Evolutionary conservation across 2,113 vertebrate genomes (phyloP).

Genomic region (Cyanistes caeruleus): DNA sequence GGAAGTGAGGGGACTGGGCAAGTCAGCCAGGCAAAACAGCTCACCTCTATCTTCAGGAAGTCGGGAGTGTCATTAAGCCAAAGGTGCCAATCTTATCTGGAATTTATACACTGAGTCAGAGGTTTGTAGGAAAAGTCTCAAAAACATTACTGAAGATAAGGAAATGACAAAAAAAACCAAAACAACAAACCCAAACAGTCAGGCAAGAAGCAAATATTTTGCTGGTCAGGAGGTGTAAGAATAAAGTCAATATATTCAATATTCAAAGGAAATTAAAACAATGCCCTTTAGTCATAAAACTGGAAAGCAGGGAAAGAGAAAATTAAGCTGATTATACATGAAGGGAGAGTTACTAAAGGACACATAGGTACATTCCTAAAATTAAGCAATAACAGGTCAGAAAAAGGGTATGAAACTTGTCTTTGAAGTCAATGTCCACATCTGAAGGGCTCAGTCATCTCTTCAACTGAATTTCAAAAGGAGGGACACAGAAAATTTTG

Average conservation of each 20-base stretch:
- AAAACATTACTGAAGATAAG: neutral
- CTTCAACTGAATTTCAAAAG: neutral
- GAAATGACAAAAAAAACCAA: neutral
- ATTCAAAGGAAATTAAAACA: constrained; percentile 4
- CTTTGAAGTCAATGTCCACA: neutral
- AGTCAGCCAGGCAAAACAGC: neutral
- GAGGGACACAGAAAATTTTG: neutral
- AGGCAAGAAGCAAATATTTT: neutral
- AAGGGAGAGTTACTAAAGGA: neutral
- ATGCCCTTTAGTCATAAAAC: neutral
- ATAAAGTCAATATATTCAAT: neutral
- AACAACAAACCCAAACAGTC: neutral
- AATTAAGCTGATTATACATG: neutral
- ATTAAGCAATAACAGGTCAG: neutral
- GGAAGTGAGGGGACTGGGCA: neutral
- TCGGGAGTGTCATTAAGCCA: neutral
- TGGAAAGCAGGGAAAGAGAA: neutral
- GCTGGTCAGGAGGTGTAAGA: neutral
- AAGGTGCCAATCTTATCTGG: neutral
- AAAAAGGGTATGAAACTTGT: neutral
- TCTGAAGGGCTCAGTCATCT: neutral
- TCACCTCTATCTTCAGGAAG: neutral
- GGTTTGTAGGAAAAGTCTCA: neutral
- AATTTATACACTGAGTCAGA: neutral
- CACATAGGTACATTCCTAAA: neutral